Evolutionary conservation across 2,797 vertebrate genomes (phyloP), one percentile per base, ranked within the genome.

Genomic region (Emys orbicularis): DNA sequence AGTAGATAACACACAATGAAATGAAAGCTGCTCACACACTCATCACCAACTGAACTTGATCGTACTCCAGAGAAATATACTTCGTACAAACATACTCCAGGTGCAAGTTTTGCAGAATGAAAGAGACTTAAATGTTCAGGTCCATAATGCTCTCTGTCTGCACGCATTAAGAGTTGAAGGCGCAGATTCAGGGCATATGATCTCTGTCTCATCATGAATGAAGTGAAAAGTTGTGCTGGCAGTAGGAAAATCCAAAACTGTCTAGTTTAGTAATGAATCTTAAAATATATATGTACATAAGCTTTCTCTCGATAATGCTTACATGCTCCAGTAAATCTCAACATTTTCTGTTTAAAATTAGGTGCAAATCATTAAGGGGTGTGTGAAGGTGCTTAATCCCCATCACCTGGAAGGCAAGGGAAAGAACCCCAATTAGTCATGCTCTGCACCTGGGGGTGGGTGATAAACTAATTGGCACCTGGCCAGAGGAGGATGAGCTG

Each of bases 181-280:
- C 1, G 56, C 3, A 16, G 23, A 12, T 29, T 44, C 23, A 31
- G 29, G 1, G 12, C 3, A 0, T 12, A 65, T 1, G 13, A 5
- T 49, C 61, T 56, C 61, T 56, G 0, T 54, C 47, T 94, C 76
- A 3, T 41, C 65, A 4, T 77, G 52, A n/a, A 37, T 2, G 27
- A 53, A 1, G 77, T 72, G 37, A 72, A 72, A 41, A 23, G 65
- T n/a, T n/a, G 2, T 7, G 81, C 84, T 57, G 68, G 25, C 1
- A 0, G 44, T 29, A 11, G 50, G 76, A 34, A 92, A 81, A 29
- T 10, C 57, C 3, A 0, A 47, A 6, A 52, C 12, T 41, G 19
- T 59, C 57, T 82, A 81, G 79, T 49, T 53, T 53, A 82, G 68
- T 25, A 47, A 49, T 57, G 77, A 72, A 53, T 84, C 65, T 53